Evolutionary conservation across 2,113 vertebrate species (phyloP).

Genomic region (Alaudala cheleensis): DNA sequence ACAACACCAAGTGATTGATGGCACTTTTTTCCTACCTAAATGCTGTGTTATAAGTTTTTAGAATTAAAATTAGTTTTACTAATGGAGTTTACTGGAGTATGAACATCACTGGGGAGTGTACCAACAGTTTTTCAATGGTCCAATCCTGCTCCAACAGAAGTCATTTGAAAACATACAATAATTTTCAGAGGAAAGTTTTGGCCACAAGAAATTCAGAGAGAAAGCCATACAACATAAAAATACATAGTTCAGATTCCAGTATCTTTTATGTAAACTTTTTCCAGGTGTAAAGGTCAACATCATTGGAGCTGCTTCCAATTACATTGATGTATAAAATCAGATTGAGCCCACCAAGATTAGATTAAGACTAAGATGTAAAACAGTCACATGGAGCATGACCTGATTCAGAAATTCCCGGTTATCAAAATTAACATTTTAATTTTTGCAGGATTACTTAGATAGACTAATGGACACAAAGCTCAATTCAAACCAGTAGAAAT

Average conservation of each 20-base stretch:
- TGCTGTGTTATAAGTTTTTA: neutral
- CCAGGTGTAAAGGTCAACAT: neutral
- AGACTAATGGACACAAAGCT: neutral
- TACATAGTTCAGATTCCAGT: neutral
- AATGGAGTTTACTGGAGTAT: constrained; percentile 12
- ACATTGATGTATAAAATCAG: neutral
- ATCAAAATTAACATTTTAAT: neutral
- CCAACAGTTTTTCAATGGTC: neutral
- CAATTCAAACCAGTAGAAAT: neutral
- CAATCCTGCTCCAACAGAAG: neutral
- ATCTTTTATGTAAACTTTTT: neutral
- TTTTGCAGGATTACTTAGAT: neutral
- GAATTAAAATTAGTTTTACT: constrained; percentile 36
- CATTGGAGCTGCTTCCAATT: neutral
- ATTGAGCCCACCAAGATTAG: neutral
- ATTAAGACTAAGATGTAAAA: neutral
- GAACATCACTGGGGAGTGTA: neutral
- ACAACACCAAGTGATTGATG: constrained; percentile 37
- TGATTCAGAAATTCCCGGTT: neutral
- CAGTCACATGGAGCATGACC: neutral
- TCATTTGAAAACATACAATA: neutral
- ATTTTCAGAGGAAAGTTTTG: neutral
- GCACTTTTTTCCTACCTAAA: neutral
- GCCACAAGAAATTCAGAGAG: neutral
- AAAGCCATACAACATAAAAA: neutral